Evolutionary conservation across 2,113 vertebrate species (phyloP).

Genomic region (Thymallus thymallus): DNA sequence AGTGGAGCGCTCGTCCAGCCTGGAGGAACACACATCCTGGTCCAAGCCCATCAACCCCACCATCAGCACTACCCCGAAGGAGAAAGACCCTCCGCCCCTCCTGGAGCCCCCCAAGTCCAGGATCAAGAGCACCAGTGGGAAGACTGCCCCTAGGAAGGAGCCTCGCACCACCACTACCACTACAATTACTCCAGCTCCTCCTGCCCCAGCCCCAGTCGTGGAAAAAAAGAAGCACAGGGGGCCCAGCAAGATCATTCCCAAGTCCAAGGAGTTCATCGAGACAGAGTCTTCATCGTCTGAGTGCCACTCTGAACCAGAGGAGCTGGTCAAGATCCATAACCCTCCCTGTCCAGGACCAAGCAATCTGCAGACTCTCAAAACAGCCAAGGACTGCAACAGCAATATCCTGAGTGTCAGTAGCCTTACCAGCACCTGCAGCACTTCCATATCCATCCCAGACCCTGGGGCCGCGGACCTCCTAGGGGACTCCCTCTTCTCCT

Average conservation of each 20-base stretch:
- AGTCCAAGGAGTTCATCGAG: conserved; percentile 95
- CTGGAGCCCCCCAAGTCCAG: conserved; percentile 79
- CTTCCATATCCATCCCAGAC: conserved; percentile 81
- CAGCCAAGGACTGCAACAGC: conserved; percentile 57
- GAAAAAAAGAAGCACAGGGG: conserved; percentile 95
- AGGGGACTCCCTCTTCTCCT: conserved; percentile 79
- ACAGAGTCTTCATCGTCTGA: conserved; percentile 94
- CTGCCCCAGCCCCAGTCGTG: conserved; percentile 51
- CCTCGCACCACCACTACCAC: conserved; percentile 75
- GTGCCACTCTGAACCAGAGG: conserved; percentile 91
- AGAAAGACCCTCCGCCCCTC: conserved; percentile 82
- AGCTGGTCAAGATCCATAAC: conserved; percentile 80
- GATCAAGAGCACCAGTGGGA: conserved; percentile 81
- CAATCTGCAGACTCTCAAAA: not conserved
- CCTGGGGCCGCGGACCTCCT: conserved; percentile 73
- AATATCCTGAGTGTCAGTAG: conserved; percentile 78
- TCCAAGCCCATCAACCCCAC: conserved; percentile 82
- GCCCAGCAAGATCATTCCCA: conserved; percentile 87
- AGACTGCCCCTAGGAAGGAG: conserved; percentile 91
- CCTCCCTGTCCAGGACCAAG: conserved; percentile 62
- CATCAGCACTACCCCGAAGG: conserved; percentile 84
- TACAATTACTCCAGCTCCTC: conserved; percentile 59
- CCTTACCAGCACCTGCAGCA: conserved; percentile 76
- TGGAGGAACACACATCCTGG: conserved; percentile 80
- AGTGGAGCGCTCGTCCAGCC: conserved; percentile 82